phyloP scores from a whole-genome alignment of 2,888 invertebrate species.

The Nomada flava region DNA sequence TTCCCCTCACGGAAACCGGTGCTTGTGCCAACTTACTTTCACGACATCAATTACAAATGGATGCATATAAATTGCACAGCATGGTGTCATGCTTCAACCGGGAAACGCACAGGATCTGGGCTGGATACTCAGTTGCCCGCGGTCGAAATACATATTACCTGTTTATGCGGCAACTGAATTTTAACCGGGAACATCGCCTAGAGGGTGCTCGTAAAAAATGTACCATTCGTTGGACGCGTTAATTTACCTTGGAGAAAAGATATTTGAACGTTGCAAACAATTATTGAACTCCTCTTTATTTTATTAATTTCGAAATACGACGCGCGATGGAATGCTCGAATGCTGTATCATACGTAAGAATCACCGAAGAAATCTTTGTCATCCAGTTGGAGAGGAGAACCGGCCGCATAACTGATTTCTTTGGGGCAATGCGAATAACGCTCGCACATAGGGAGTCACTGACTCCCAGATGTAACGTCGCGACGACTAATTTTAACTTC shows the following conservation, averaged over 20 bases:
- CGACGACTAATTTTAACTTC: constrained; percentile 73
- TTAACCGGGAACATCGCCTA: constrained; percentile 1
- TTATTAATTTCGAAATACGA: neutral
- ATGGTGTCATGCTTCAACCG: constrained; percentile 44
- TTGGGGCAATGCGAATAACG: constrained; percentile 53
- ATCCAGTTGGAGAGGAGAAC: neutral
- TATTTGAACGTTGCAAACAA: too few relatives aligned
- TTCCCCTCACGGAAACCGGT: constrained; percentile 32
- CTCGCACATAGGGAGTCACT: constrained; percentile 64
- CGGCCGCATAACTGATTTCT: constrained; percentile 51
- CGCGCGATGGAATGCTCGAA: too few relatives aligned
- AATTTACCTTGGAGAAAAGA: neutral
- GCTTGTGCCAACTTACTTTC: constrained; percentile 65
- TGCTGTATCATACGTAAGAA: neutral
- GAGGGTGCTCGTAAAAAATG: neutral
- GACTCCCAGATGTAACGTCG: constrained; percentile 69
- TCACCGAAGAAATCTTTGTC: constrained; percentile 32
- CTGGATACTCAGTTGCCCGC: constrained; percentile 13
- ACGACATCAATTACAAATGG: constrained; percentile 67
- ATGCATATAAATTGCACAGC: constrained; percentile 61
- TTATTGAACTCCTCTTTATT: neutral
- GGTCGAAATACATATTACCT: constrained; percentile 30
- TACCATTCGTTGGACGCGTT: neutral
- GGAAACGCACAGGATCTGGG: constrained; percentile 40
- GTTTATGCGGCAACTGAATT: constrained; percentile 29